Conservation (phyloP, 1,140 invertebrate species). For the Penaeus indicus region DNA sequence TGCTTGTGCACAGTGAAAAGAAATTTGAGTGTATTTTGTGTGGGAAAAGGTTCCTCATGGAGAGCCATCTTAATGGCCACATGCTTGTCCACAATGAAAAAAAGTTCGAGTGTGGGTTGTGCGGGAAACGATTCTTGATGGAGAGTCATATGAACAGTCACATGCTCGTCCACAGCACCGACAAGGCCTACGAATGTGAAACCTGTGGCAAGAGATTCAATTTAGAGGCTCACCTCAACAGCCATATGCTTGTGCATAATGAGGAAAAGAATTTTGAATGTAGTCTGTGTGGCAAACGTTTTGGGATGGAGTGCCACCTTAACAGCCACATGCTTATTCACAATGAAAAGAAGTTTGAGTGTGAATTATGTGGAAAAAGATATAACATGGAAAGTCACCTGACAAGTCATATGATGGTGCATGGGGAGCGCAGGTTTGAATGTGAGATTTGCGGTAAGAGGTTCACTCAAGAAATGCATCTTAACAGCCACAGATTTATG, state of each 20-base stretch:
- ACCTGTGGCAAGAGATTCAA: constrained; percentile 8
- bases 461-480: background rate
- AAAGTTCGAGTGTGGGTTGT: no score
- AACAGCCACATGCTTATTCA: constrained; percentile 16
- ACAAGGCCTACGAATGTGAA: background rate
- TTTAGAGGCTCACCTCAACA: background rate
- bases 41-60: no score
- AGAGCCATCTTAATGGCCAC: no score
- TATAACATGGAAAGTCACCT: background rate
- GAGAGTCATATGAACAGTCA: no score
- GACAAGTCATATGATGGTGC: background rate
- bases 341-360: background rate
- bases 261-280: constrained; percentile 4
- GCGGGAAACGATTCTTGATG: no score
- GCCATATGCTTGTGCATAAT: constrained; percentile 15
- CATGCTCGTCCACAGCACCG: no score
- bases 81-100: no score
- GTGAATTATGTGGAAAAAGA: background rate
- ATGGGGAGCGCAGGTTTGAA: background rate
- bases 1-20: background rate
- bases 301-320: background rate
- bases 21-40: background rate
- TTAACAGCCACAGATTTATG: constrained; percentile 3
- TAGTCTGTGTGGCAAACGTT: background rate
- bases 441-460: constrained; percentile 8